A percentile compares a stretch with the other conserved stretches of the same genome.
phyloP scores from a whole-genome alignment of 2,888 invertebrate species.

The Eupithecia centaureata region DNA sequence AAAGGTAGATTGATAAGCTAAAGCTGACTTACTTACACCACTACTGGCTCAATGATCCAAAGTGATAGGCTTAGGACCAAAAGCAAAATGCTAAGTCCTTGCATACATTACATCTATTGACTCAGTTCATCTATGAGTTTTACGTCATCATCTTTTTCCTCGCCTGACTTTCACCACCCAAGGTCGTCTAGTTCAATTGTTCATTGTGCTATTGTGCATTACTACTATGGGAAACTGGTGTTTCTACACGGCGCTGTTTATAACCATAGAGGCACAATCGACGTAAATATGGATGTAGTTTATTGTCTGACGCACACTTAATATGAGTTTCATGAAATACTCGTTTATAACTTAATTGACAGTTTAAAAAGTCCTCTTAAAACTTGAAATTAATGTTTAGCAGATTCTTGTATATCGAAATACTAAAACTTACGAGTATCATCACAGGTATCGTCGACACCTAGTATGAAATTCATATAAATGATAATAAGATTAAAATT shows the following conservation, averaged over 20 bases:
- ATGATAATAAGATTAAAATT: neutral
- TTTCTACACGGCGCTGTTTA: slow-evolving; percentile 11
- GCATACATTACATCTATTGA: neutral
- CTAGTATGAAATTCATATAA: neutral
- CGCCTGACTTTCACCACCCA: slow-evolving; percentile 52
- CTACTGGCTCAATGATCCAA: neutral
- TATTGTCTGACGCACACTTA: neutral
- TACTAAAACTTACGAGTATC: too few relatives aligned
- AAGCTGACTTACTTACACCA: too few relatives aligned
- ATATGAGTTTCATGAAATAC: neutral
- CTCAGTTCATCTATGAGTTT: neutral
- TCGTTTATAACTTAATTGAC: neutral
- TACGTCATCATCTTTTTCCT: slow-evolving; percentile 34
- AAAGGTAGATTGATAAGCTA: too few relatives aligned
- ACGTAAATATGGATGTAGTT: neutral
- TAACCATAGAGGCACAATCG: slow-evolving; percentile 3
- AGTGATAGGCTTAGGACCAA: too few relatives aligned
- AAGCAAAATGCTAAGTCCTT: neutral
- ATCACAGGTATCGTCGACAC: neutral
- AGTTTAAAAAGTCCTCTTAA: neutral
- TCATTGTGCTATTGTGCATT: slow-evolving; percentile 49
- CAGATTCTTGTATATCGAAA: neutral
- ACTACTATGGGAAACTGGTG: slow-evolving; percentile 29
- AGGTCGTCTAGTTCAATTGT: slow-evolving; percentile 52
- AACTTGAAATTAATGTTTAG: neutral